Evolutionary conservation across 2,113 vertebrate species (phyloP).

Genomic region (Gulo gulo): DNA sequence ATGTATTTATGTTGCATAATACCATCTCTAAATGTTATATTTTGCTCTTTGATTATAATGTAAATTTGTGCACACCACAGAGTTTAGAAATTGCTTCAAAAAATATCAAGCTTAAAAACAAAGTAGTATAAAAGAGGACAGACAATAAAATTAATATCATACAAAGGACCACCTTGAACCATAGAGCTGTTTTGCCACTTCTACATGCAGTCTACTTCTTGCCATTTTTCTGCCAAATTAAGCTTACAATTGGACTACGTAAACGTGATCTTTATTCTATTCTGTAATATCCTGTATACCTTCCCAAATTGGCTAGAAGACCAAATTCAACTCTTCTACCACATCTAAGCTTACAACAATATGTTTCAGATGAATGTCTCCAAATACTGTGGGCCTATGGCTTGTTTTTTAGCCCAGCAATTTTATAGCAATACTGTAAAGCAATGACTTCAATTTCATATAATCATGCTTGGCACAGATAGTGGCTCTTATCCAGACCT

Average conservation of each 20-base stretch:
- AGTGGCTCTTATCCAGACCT: slow-evolving; percentile 61
- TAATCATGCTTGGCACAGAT: slow-evolving; percentile 73
- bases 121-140: slow-evolving; percentile 13
- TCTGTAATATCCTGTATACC: slow-evolving; percentile 63
- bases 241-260: slow-evolving; percentile 45
- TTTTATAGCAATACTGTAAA: slow-evolving; percentile 73
- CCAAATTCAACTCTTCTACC: slow-evolving; percentile 51
- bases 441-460: slow-evolving; percentile 70
- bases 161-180: slow-evolving; percentile 18
- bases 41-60: background rate
- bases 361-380: slow-evolving; percentile 65
- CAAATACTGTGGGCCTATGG: slow-evolving; percentile 22
- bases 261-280: slow-evolving; percentile 59
- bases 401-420: slow-evolving; percentile 61
- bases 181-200: background rate
- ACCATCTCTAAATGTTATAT: background rate
- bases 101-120: background rate
- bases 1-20: background rate
- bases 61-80: background rate
- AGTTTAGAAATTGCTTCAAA: slow-evolving; percentile 14
- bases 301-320: slow-evolving; percentile 64
- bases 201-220: slow-evolving; percentile 35
- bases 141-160: slow-evolving; percentile 27
- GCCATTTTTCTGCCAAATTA: slow-evolving; percentile 46
- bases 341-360: slow-evolving; percentile 68